Base-by-base conservation (phyloP, 53 echinoderm and acorn worm genomes). In the Arbacia lixula region DNA sequence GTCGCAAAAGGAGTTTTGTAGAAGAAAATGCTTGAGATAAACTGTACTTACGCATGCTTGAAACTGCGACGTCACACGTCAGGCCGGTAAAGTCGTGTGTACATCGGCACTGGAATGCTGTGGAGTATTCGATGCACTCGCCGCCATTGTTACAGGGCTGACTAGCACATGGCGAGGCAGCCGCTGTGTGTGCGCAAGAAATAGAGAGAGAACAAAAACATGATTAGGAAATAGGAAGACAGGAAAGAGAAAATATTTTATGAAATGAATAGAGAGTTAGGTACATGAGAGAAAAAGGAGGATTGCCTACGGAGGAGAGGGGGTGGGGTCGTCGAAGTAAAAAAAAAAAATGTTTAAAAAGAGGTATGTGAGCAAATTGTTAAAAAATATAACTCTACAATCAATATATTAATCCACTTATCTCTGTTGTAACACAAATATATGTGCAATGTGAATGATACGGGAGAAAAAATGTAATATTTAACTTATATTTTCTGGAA, bases 81-180 rank as follows among this genome's bases (percentile, higher is more conserved):
- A 69, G 36, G 35, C 87, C 87, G 16, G 58, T 82, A 37, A 60
- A 82, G 2, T 50, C 71, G 11, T 31, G 9, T 16, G 71, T 60
- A 50, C 87, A 87, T 32, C 60, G 1, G 42, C 87, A 87, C 10
- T 52, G 29, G 63, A 60, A 87, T 43, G 87, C 87, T 12, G 43
- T 19, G 22, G 80, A 17, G 36, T 65, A 66, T 53, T 81, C 87
- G 0, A 60, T 16, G 36, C 87, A 87, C n/a, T 42, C 60, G 24
- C 87, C 87, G 26, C 68, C 87, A 71, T 87, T 87, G 30, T 87
- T 49, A 60, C 87, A 87, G 24, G 87, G 87, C 55, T 87, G 83
- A 50, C 87, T 87, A 2, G 80, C 72, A 71, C 87, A 87, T 25
- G 36, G 36, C 9, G 49, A n/a, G 2, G 40, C 26, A 17, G 46